These are phyloP conservation scores for Prionailurus bengalensis DNA, from an alignment of 2,113 vertebrate genomes.

Conservation along the genomic window DNA sequence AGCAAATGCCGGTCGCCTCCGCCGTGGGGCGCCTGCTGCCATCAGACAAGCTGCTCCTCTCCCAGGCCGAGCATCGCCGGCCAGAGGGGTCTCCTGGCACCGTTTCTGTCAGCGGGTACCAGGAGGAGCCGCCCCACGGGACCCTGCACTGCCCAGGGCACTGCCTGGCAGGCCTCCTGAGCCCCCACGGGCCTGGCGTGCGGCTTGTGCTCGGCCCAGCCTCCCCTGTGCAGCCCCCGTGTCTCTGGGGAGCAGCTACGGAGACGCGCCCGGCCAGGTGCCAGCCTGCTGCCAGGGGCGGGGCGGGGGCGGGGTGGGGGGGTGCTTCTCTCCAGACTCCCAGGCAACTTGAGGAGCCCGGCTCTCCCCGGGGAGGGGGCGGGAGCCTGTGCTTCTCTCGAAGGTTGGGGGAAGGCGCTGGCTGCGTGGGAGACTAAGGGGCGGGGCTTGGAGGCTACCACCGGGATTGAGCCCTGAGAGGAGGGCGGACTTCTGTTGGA, in stretches of 20 bases:
- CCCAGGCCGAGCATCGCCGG: background rate
- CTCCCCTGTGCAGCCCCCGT: no score
- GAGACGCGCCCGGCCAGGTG: background rate
- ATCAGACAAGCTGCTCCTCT: background rate
- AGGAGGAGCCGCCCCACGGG: background rate
- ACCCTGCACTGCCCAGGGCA: no score
- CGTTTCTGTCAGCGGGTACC: background rate
- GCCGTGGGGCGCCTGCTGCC: fast-evolving
- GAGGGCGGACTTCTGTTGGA: background rate
- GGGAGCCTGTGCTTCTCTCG: background rate
- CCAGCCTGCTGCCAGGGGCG: background rate
- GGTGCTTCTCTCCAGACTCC: no score
- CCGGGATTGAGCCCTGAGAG: no score
- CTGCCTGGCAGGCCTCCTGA: no score
- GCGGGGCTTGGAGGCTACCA: no score
- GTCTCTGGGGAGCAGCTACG: fast-evolving
- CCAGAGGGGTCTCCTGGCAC: background rate
- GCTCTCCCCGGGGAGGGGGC: background rate
- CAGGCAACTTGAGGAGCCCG: background rate
- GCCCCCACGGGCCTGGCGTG: background rate
- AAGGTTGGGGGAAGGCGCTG: background rate
- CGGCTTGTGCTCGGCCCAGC: background rate
- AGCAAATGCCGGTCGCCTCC: background rate
- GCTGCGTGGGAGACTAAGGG: background rate
- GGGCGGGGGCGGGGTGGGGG: no score